These are phyloP conservation scores for Folsomia candida DNA, from an alignment of 2,888 invertebrate genomes.

Conservation along the genomic window DNA sequence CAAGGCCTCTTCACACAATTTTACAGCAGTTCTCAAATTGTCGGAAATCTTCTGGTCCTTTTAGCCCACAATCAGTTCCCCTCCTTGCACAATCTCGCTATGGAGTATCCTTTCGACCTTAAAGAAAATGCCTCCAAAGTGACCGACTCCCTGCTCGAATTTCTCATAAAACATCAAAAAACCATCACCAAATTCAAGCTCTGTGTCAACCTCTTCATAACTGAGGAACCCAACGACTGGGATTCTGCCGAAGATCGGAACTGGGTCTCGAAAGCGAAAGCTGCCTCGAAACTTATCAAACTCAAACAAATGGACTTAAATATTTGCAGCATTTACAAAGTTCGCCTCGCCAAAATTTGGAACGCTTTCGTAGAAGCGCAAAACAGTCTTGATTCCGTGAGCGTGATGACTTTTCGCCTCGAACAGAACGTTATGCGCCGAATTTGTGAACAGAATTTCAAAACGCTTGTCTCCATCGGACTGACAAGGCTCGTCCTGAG, in stretches of 20 bases:
- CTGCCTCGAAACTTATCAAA: conserved; percentile 16
- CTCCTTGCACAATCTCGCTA: conserved; percentile 8
- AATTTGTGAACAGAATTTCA: conserved; percentile 18
- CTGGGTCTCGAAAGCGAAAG: conserved; percentile 13
- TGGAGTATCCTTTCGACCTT: conserved; percentile 29
- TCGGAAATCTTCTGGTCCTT: conserved; percentile 16
- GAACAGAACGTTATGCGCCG: conserved; percentile 2
- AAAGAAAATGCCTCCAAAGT: conserved; percentile 14
- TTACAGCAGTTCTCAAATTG: conserved; percentile 1
- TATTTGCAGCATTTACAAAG: conserved; percentile 19
- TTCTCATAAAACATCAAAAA: conserved; percentile 10
- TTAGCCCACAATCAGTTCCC: conserved; percentile 14
- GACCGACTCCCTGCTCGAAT: conserved; percentile 10
- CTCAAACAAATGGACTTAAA: conserved; percentile 24
- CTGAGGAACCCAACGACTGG: conserved; percentile 14
- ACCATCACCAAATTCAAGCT: conserved; percentile 13
- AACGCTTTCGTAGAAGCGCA: conserved; percentile 23
- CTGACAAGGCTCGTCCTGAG: conserved; percentile 21
- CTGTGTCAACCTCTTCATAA: conserved; percentile 22
- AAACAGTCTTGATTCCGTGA: conserved; percentile 5
- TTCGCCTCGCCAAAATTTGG: conserved; percentile 25
- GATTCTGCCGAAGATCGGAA: conserved; percentile 20
- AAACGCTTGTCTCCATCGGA: conserved; percentile 1
- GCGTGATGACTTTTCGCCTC: conserved; percentile 18
- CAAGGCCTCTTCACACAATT: conserved; percentile 25